These are phyloP conservation scores for Holothuria glaberrima DNA, from an alignment of 35 echinoderm and acorn worm species.

Conservation along the genomic window DNA sequence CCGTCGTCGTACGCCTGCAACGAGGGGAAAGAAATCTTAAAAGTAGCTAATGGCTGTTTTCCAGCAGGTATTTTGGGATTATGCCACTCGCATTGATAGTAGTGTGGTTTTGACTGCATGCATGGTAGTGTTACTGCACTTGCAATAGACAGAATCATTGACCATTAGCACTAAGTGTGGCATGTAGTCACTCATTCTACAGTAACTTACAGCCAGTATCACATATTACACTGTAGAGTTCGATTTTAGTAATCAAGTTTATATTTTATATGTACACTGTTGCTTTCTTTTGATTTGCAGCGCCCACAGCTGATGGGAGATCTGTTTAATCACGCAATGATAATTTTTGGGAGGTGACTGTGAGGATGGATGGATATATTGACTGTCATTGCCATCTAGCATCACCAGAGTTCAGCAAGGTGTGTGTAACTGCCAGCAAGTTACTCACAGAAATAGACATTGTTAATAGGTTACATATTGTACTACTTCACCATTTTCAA, in stretches of 20 bases:
- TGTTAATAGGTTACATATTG: background rate
- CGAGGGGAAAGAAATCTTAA: no score
- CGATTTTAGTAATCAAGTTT: background rate
- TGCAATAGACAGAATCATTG: background rate
- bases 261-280: background rate
- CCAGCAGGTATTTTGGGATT: background rate
- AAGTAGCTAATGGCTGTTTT: no score
- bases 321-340: background rate
- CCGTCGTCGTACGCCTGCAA: no score
- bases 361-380: conserved; percentile 41
- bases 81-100: background rate
- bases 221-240: background rate
- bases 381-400: conserved; percentile 79
- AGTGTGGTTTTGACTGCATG: background rate
- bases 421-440: background rate
- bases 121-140: background rate
- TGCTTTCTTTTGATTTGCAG: background rate
- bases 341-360: background rate
- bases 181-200: background rate
- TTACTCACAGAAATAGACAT: background rate
- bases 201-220: background rate
- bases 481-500: background rate
- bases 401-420: conserved; percentile 69
- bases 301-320: background rate
- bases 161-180: no score